Conservation (phyloP, 2,113 vertebrate species). For the Epinephelus lanceolatus region DNA sequence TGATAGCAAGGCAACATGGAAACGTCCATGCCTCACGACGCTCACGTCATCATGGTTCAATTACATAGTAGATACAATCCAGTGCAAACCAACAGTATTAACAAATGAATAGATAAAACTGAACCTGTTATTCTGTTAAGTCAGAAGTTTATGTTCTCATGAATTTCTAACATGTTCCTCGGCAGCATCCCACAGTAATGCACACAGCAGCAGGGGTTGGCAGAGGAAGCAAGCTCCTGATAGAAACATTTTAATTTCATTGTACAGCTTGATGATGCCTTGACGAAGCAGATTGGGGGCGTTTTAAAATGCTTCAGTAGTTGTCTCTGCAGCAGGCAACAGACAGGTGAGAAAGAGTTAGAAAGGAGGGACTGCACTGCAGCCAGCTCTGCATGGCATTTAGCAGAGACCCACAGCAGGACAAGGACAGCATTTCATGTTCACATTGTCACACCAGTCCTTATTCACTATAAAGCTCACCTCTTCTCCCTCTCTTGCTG, state of each 20-base stretch:
- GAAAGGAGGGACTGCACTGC: not conserved
- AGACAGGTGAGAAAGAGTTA: not conserved
- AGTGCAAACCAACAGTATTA: not conserved
- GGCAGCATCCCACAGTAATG: not conserved
- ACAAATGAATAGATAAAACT: slow-evolving; percentile 9
- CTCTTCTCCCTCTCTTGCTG: too few relatives aligned
- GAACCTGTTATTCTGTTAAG: not conserved
- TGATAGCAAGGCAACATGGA: too few relatives aligned
- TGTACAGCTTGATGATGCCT: slow-evolving; percentile 1
- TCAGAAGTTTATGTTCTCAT: slow-evolving; percentile 42
- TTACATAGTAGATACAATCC: not conserved
- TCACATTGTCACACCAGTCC: too few relatives aligned
- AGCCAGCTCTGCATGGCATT: too few relatives aligned
- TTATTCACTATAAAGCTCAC: too few relatives aligned
- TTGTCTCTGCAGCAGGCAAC: slow-evolving; percentile 2
- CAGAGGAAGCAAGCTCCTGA: slow-evolving; percentile 1
- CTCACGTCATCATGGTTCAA: not conserved
- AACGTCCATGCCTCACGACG: too few relatives aligned
- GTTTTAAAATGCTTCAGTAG: slow-evolving; percentile 16
- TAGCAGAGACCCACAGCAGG: too few relatives aligned
- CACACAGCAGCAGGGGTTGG: slow-evolving; percentile 3
- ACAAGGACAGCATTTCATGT: too few relatives aligned
- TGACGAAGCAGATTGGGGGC: slow-evolving; percentile 24
- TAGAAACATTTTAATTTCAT: slow-evolving; percentile 43
- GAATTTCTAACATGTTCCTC: slow-evolving; percentile 33